phyloP scores from a whole-genome alignment of 2,797 vertebrate species.

The Gymnocypris eckloni region DNA sequence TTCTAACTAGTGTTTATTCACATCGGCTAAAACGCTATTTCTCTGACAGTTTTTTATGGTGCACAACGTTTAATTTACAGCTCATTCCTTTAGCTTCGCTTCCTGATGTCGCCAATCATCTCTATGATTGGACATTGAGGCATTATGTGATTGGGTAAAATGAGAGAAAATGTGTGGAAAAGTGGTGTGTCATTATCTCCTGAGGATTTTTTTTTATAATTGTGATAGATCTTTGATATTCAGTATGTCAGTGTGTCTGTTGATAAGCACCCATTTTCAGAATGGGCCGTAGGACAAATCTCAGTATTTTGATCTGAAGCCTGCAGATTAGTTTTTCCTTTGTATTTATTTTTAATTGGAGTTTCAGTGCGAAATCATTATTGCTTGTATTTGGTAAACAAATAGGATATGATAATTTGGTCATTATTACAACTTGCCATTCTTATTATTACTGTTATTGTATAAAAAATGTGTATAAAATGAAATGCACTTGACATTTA shows the following conservation, averaged over 20 bases:
- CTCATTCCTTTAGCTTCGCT: conserved; percentile 57
- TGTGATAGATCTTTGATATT: conserved; percentile 44
- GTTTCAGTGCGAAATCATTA: conserved; percentile 41
- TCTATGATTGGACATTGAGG: conserved; percentile 52
- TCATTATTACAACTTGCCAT: conserved; percentile 54
- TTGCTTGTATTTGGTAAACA: conserved; percentile 49
- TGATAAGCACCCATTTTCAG: conserved; percentile 24
- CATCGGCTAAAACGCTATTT: conserved; percentile 61
- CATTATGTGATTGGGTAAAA: conserved; percentile 63
- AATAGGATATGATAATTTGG: conserved; percentile 56
- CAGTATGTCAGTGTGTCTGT: conserved; percentile 24
- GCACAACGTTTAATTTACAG: conserved; percentile 60
- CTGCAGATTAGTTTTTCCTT: conserved; percentile 55
- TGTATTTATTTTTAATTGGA: conserved; percentile 12
- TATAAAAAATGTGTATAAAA: conserved; percentile 58
- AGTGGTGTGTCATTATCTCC: conserved; percentile 33
- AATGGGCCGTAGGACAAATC: conserved; percentile 56
- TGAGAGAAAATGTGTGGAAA: conserved; percentile 58
- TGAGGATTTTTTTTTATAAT: conserved; percentile 25
- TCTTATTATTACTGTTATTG: conserved; percentile 54
- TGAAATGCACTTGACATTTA: conserved; percentile 63
- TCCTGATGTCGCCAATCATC: conserved; percentile 36
- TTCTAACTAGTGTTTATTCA: conserved; percentile 76
- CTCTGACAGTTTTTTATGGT: conserved; percentile 68
- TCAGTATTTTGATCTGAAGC: conserved; percentile 65